These are phyloP conservation scores for Perizoma flavofasciatum DNA, from an alignment of 2,888 invertebrate species.

Conservation along the genomic window DNA sequence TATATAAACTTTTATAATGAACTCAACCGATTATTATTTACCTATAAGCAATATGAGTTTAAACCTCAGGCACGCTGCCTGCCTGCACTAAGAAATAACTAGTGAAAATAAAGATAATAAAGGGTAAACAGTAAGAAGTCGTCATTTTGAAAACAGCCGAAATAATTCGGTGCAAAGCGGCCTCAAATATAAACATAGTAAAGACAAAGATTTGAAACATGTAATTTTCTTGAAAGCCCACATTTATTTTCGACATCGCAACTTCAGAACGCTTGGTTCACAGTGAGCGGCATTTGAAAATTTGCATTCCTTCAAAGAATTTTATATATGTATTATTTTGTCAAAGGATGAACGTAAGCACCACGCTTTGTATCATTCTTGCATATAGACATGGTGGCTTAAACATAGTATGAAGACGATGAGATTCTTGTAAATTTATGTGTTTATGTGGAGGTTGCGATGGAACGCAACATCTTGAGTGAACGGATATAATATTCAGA, in stretches of 20 bases:
- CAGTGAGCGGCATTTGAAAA: constrained; percentile 27
- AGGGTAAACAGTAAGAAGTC: too few relatives aligned
- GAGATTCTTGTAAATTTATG: constrained; percentile 8
- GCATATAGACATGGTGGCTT: not conserved
- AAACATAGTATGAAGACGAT: constrained; percentile 5
- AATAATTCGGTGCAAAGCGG: too few relatives aligned
- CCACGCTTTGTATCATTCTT: constrained; percentile 11
- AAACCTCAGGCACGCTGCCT: too few relatives aligned
- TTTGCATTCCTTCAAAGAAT: constrained; percentile 31
- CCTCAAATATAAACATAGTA: not conserved
- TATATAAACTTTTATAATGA: too few relatives aligned
- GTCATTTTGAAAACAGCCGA: too few relatives aligned
- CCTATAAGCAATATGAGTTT: too few relatives aligned
- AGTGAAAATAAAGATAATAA: too few relatives aligned
- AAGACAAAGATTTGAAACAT: constrained; percentile 3
- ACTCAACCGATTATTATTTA: too few relatives aligned
- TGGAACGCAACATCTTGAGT: too few relatives aligned
- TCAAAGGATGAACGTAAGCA: constrained; percentile 29
- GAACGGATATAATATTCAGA: too few relatives aligned
- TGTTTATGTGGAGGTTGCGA: not conserved
- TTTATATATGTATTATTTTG: constrained; percentile 31
- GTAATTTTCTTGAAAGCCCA: constrained; percentile 14
- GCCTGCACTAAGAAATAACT: too few relatives aligned
- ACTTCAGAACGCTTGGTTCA: constrained; percentile 8
- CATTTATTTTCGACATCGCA: not conserved